Evolutionary conservation across 2,113 vertebrate species (phyloP).

Genomic region (Miniopterus natalensis): DNA sequence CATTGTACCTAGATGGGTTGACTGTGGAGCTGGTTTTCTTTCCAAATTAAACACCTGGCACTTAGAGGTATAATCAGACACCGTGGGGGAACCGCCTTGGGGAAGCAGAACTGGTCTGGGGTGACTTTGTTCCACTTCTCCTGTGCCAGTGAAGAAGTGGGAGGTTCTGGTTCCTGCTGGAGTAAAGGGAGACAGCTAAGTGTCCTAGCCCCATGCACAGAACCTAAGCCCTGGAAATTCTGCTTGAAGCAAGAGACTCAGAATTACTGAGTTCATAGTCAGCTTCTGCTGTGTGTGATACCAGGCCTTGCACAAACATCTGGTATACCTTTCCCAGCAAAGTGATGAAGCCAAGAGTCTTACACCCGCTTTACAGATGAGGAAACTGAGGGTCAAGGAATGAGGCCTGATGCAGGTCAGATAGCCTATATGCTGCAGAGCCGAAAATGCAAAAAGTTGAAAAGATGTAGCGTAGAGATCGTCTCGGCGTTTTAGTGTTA

Average conservation of each 20-base stretch:
- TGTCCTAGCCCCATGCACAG: background rate
- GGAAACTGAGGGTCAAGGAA: background rate
- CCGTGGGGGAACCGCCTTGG: background rate
- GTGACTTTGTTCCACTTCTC: background rate
- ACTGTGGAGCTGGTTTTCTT: background rate
- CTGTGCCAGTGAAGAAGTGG: background rate
- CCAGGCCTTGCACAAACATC: background rate
- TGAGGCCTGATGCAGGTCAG: background rate
- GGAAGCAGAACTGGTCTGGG: background rate
- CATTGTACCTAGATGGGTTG: background rate
- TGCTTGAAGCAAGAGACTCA: background rate
- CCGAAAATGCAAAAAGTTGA: background rate
- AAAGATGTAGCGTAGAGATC: background rate
- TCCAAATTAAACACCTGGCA: conserved; percentile 48
- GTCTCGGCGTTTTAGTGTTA: background rate
- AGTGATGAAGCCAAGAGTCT: background rate
- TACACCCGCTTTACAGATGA: background rate
- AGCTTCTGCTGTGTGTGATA: background rate
- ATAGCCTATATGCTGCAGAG: background rate
- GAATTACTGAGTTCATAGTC: background rate
- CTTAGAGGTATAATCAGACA: background rate
- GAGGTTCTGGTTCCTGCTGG: background rate
- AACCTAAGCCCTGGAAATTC: background rate
- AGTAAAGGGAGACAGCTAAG: background rate
- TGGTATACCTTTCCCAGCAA: background rate